Base-by-base conservation (phyloP, 2,113 vertebrate species). In the Sceloporus tristichus region DNA sequence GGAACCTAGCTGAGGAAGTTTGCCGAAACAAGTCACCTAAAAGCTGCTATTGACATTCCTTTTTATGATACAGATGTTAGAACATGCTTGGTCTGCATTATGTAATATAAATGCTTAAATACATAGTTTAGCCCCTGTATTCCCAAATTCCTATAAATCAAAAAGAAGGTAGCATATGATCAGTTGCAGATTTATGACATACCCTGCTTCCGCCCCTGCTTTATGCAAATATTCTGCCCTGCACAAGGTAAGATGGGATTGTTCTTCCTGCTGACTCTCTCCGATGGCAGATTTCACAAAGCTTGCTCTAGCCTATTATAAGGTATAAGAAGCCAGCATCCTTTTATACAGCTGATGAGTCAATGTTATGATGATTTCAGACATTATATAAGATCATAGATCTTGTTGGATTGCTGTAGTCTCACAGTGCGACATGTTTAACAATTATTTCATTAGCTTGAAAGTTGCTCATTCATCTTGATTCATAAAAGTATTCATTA, bases 321-420 rank as follows among this genome's bases (percentile, higher is more conserved):
- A 87, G 65, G 65, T 88, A 74, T 78, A 88, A 84, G 73, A 84
- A 83, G 66, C 75, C 48, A 70, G 62, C 75, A 84, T 78, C 81
- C 81, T 84, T 84, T 88, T 84, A 78, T 77, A 88, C 23, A 77
- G 62, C 74, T 88, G 87, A 88, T 88, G 87, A 88, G 80, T 88
- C 87, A 88, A 88, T 88, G 87, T 88, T 84, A 70, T 84, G 80
- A 88, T 88, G 81, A 88, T 84, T 88, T 88, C 81, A 84, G 87
- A 88, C 81, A 70, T 88, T 84, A 83, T 84, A 56, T 88, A 88
- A 88, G 74, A 88, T 88, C 87, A 84, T 77, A 84, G 73, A 84
- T 88, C 81, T 84, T 83, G 74, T 84, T 78, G 62, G 48, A 68
- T 86, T 79, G 27, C 75, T 70, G 23, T 83, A 84, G 74, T 29